phyloP scores from a whole-genome alignment of 2,888 invertebrate species.

The Exephanes ischioxanthus region DNA sequence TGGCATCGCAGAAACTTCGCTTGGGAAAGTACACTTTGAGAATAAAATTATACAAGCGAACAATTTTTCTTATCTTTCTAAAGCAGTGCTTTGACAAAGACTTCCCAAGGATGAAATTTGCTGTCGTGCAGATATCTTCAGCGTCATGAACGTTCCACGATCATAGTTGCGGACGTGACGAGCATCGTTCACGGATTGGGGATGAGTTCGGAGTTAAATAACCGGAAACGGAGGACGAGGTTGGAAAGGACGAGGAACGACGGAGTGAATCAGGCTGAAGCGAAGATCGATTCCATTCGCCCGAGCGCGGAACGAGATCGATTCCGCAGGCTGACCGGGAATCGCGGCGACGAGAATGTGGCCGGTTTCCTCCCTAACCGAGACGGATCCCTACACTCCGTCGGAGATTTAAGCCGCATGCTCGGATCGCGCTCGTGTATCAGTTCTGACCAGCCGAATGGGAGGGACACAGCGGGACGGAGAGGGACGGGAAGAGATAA shows the following conservation, averaged over 20 bases:
- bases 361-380: conserved; percentile 22
- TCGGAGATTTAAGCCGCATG: conserved; percentile 47
- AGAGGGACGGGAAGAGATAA: conserved; percentile 42
- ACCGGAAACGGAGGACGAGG: not conserved
- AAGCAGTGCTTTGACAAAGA: too few species aligned
- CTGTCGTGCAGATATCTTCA: too few species aligned
- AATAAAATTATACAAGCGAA: too few species aligned
- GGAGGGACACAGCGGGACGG: not conserved
- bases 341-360: not conserved
- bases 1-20: too few species aligned
- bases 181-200: not conserved
- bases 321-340: conserved; percentile 20
- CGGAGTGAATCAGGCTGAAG: conserved; percentile 17
- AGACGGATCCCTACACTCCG: conserved; percentile 31
- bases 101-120: too few species aligned
- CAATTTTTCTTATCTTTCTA: too few species aligned
- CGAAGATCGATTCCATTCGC: conserved; percentile 48
- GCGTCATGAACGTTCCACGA: not conserved
- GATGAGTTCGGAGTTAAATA: not conserved
- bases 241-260: not conserved
- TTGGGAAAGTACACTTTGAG: too few species aligned
- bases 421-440: conserved; percentile 40
- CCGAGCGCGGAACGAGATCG: conserved; percentile 48
- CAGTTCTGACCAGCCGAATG: conserved; percentile 53
- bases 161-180: not conserved